These are phyloP conservation scores for Homarus gammarus DNA, from an alignment of 2,888 invertebrate species.

Conservation along the genomic window DNA sequence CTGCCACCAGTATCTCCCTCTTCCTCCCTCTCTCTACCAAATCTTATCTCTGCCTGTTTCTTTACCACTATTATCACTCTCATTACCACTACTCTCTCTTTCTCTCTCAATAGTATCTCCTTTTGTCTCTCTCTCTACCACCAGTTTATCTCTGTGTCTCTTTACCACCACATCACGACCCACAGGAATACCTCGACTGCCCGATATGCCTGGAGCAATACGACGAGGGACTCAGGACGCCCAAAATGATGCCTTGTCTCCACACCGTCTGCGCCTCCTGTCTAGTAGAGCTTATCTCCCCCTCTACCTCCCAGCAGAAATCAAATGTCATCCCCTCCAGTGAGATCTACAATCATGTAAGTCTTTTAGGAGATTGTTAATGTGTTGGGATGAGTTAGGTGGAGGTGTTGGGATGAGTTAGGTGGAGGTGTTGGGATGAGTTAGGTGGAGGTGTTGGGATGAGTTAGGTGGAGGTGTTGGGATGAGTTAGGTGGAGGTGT, in stretches of 20 bases:
- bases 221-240: slow-evolving; percentile 25
- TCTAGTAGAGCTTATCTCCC: slow-evolving; percentile 5
- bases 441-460: too few species aligned
- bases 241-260: slow-evolving; percentile 60
- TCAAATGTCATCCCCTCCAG: neutral
- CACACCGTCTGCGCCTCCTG: slow-evolving; percentile 58
- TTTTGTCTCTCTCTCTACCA: too few species aligned
- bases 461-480: too few species aligned
- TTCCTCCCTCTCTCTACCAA: too few species aligned
- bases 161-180: neutral
- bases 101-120: too few species aligned
- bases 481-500: too few species aligned
- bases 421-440: too few species aligned
- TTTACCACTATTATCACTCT: too few species aligned
- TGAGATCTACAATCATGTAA: neutral
- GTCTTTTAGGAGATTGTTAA: neutral
- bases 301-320: neutral
- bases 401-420: neutral
- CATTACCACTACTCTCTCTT: too few species aligned
- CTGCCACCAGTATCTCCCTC: too few species aligned
- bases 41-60: too few species aligned
- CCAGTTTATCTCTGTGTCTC: neutral
- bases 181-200: slow-evolving; percentile 41
- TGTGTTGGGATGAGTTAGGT: too few species aligned
- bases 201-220: slow-evolving; percentile 60